Percentiles rank a stretch among this genome's conserved stretches.
Conservation (phyloP, 2,797 vertebrate genomes). For the Manis crassicaudata region DNA sequence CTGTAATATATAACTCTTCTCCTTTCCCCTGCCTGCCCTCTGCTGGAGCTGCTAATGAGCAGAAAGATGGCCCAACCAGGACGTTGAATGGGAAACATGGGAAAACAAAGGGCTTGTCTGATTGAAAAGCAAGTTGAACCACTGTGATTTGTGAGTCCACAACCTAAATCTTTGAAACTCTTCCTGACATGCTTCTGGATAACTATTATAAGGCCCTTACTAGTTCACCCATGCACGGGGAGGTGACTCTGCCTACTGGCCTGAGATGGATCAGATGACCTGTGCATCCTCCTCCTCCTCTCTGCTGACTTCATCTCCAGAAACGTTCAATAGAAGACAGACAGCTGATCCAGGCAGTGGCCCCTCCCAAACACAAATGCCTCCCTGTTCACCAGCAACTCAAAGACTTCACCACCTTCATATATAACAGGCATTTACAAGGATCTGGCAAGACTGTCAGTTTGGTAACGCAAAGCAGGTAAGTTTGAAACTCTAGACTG, state of each 20-base stretch:
- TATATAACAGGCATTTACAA: neutral
- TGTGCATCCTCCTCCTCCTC: neutral
- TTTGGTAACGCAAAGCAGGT: conserved; percentile 46
- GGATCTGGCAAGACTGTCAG: neutral
- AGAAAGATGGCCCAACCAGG: neutral
- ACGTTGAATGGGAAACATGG: accelerated
- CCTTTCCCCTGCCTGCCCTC: conserved; percentile 76
- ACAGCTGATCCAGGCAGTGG: neutral
- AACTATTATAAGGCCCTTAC: neutral
- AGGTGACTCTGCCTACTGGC: neutral
- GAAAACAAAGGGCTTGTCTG: neutral
- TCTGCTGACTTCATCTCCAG: neutral
- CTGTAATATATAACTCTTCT: neutral
- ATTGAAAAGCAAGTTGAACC: neutral
- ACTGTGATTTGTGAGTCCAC: neutral
- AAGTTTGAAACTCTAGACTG: conserved; percentile 62
- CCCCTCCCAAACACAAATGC: neutral
- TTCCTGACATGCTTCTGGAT: neutral
- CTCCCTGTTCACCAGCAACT: neutral
- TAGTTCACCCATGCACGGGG: neutral
- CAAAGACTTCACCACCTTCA: neutral
- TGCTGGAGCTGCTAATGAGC: conserved; percentile 72
- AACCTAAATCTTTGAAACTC: neutral
- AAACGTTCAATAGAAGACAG: neutral
- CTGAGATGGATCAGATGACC: neutral